Percentiles rank a stretch among this genome's conserved stretches.
Conservation (phyloP, 2,113 vertebrate species). For the Phyllostomus discolor region DNA sequence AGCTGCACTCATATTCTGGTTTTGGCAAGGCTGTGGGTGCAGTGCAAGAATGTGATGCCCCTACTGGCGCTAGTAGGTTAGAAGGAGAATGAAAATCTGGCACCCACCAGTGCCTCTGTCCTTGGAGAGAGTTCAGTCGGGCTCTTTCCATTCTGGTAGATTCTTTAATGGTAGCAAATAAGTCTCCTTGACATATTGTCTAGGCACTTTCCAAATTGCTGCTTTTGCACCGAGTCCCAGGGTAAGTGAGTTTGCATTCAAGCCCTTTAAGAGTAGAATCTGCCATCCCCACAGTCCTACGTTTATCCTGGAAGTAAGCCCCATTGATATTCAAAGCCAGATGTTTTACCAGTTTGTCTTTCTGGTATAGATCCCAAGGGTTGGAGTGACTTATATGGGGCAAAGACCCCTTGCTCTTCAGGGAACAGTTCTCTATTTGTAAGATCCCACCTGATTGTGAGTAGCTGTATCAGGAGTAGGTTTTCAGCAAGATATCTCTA, state of each 20-base stretch:
- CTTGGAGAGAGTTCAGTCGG: background rate
- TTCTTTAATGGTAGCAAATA: background rate
- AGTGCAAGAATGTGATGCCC: background rate
- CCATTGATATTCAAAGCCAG: background rate
- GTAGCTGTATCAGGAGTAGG: no score
- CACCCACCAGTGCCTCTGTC: background rate
- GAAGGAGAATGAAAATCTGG: background rate
- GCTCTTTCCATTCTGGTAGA: background rate
- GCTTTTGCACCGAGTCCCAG: background rate
- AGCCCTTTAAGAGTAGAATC: background rate
- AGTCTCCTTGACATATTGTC: background rate
- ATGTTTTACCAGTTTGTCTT: background rate
- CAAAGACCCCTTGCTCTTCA: background rate
- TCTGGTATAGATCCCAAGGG: background rate
- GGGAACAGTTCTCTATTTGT: background rate
- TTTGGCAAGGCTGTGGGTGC: background rate
- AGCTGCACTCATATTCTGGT: background rate
- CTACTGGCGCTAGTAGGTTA: background rate
- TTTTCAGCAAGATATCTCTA: background rate
- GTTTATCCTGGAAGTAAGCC: background rate
- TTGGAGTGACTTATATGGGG: background rate
- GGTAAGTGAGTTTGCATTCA: background rate
- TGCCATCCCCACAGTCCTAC: background rate
- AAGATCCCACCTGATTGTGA: background rate
- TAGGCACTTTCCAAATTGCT: no score